phyloP scores from a whole-genome alignment of 2,113 vertebrate genomes.

The Phaethon lepturus region DNA sequence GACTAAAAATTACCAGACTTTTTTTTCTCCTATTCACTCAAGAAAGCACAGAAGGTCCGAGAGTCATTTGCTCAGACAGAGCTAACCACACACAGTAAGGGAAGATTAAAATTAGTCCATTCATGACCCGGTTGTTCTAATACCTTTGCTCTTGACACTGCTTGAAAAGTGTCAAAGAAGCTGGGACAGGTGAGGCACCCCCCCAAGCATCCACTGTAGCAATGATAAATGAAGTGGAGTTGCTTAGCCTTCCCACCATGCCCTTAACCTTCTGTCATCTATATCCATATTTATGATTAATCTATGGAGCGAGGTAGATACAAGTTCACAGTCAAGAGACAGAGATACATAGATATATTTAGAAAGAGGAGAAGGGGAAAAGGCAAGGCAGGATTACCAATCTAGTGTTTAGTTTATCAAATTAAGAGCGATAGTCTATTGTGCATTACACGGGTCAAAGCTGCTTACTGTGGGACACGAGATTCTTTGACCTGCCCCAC shows the following conservation, averaged over 20 bases:
- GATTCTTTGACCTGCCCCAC: slow-evolving; percentile 34
- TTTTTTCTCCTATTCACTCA: neutral
- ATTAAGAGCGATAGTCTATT: slow-evolving; percentile 26
- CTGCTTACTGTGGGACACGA: neutral
- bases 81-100: neutral
- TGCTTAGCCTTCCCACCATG: neutral
- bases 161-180: neutral
- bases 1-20: neutral
- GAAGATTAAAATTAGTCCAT: neutral
- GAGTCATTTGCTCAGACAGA: neutral
- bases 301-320: slow-evolving; percentile 23
- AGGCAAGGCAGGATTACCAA: slow-evolving; percentile 46
- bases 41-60: neutral
- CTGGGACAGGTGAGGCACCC: neutral
- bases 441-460: slow-evolving; percentile 46
- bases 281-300: slow-evolving; percentile 65
- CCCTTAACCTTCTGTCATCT: slow-evolving; percentile 50
- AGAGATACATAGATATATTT: slow-evolving; percentile 41
- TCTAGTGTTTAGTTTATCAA: slow-evolving; percentile 49
- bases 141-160: slow-evolving; percentile 27
- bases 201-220: neutral
- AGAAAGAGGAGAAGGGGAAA: slow-evolving; percentile 29
- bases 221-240: slow-evolving; percentile 11
- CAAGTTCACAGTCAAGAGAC: slow-evolving; percentile 1
- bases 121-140: neutral